Base-by-base conservation (phyloP, 1,140 invertebrate genomes). In the Bicyclus anynana region DNA sequence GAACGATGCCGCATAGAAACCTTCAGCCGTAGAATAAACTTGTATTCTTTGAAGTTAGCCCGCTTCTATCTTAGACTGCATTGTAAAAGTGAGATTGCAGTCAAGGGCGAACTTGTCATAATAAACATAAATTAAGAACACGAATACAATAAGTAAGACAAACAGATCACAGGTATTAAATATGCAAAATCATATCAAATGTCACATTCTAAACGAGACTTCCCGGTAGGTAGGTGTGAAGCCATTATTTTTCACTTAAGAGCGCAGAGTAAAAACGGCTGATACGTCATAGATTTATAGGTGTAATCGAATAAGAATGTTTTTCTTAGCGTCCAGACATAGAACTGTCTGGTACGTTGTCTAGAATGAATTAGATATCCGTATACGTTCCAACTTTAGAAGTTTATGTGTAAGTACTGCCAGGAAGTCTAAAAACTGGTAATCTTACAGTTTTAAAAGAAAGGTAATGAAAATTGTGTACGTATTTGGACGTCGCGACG, bases 161-260 rank as follows among this genome's bases (percentile, higher is more conserved):
- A 51, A 37, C 20, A 40, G 10, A 29, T 46, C 37, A 37, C n/a
- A 14, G 17, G 35, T 49, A 37, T 50, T 63, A 58, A 59, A 62
- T 52, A 64, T 49, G 50, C 47, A 65, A 53, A 59, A 14, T 51
- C 49, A 49, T 64, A 68, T 66, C 62, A 67, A 70, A 71, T 71
- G 67, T 71, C 55, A 56, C 64, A 69, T 69, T 67, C 49, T 44
- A 13, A 50, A 40, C 53, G 50, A 21, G 26, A 65, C 75, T 78
- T 76, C 73, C 73, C 62, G 65, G 69, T 76, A 10, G 53, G 59
- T 55, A 51, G 64, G 61, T 73, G 62, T 69, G 59, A 65, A 65
- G 66, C 67, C 27, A 67, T 67, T 20, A 74, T 77, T 74, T 69
- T 66, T 72, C 75, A 75, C 75, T 75, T 74, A 69, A 72, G 68